These are phyloP conservation scores for Drosophila testacea DNA, from an alignment of 2,888 invertebrate genomes.

Conservation along the genomic window DNA sequence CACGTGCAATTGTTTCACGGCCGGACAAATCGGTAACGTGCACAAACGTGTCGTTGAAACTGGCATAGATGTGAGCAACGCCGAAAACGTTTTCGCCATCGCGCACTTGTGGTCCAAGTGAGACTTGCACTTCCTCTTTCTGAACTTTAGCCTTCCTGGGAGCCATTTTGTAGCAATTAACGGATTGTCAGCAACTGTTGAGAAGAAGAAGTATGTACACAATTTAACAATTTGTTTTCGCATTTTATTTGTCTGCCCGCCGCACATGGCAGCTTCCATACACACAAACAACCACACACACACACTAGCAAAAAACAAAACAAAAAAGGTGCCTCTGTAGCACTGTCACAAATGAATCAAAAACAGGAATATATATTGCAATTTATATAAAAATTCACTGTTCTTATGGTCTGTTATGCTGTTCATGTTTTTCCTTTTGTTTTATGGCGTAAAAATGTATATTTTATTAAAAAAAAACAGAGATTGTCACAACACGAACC, in stretches of 20 bases:
- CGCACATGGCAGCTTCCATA: conserved; percentile 48
- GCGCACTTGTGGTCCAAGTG: conserved; percentile 97
- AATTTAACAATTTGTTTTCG: conserved; percentile 38
- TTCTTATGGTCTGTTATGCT: neutral
- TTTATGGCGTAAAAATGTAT: conserved; percentile 31
- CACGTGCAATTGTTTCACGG: conserved; percentile 96
- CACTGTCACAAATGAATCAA: conserved; percentile 34
- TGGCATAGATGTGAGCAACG: conserved; percentile 99
- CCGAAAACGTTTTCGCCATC: conserved; percentile 99
- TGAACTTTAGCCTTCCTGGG: conserved; percentile 98
- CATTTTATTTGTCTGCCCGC: conserved; percentile 21
- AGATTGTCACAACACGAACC: conserved; percentile 78
- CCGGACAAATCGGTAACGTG: conserved; percentile 99
- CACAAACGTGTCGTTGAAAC: conserved; percentile 99
- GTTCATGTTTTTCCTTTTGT: conserved; percentile 49
- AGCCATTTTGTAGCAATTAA: conserved; percentile 89
- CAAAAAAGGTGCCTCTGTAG: conserved; percentile 17
- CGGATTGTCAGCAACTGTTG: conserved; percentile 50
- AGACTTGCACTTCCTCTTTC: conserved; percentile 98
- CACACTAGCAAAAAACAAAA: conserved; percentile 40
- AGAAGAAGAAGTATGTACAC: conserved; percentile 18
- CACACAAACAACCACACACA: conserved; percentile 1
- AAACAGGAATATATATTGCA: conserved; percentile 40
- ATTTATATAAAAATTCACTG: conserved; percentile 8
- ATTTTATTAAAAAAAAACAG: conserved; percentile 47